Conservation (phyloP, 2,797 vertebrate species). For the Melanotaenia nigrans region DNA sequence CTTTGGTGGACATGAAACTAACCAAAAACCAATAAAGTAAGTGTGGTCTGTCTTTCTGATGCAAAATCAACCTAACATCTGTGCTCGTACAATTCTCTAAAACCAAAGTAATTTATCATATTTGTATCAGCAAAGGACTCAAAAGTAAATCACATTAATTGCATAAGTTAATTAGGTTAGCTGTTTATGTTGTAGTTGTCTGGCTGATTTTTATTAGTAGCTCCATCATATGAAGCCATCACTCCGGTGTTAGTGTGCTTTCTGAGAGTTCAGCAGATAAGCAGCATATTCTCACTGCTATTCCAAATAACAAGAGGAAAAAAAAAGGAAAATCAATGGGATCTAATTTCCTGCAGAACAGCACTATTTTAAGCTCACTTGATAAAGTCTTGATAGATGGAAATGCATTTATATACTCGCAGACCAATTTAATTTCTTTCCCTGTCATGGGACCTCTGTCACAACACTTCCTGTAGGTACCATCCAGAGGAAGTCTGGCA, state of each 20-base stretch:
- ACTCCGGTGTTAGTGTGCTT: not conserved
- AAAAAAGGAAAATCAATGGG: slow-evolving; percentile 46
- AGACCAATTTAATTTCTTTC: slow-evolving; percentile 59
- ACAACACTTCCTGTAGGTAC: slow-evolving; percentile 78
- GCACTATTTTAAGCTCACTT: slow-evolving; percentile 47
- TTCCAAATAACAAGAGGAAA: slow-evolving; percentile 42
- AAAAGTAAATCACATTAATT: slow-evolving; percentile 18
- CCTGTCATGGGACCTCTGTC: slow-evolving; percentile 65
- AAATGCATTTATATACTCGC: slow-evolving; percentile 59
- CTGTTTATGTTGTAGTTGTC: slow-evolving; percentile 19
- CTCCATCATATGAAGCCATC: slow-evolving; percentile 31
- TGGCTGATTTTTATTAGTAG: slow-evolving; percentile 26
- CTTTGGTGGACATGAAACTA: slow-evolving; percentile 2
- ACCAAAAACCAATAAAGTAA: not conserved
- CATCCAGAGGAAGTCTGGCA: slow-evolving; percentile 80
- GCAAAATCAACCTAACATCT: not conserved
- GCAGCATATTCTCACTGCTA: slow-evolving; percentile 31
- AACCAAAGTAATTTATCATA: not conserved
- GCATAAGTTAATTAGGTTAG: slow-evolving; percentile 8
- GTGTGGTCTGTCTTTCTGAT: not conserved
- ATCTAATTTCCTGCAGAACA: slow-evolving; percentile 57
- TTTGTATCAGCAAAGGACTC: not conserved
- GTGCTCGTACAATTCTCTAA: not conserved
- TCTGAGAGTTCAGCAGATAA: slow-evolving; percentile 34
- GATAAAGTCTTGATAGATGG: slow-evolving; percentile 44